Base-by-base conservation (phyloP, 37 sponge, comb jelly and placozoan species). In the Lycopodina hypogea region DNA sequence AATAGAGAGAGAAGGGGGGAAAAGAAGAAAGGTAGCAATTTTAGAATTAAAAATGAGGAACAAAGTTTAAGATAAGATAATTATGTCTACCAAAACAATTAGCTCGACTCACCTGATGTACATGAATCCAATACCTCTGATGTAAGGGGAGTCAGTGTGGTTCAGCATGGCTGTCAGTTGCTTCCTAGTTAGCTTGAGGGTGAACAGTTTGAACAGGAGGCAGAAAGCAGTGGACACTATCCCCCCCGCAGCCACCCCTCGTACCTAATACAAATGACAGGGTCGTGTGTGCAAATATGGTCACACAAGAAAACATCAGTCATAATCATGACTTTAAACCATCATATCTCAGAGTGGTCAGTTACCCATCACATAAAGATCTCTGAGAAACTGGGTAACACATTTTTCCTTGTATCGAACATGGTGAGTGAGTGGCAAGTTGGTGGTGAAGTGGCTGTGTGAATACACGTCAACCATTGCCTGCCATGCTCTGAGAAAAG, bases 201-300 rank as follows among this genome's bases (percentile, higher is more conserved):
- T 93, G 80, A 96, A 98, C 34, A 98, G 93, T 74, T 98, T 98
- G 84, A 80, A 98, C 32, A 98, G 92, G 38, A 98, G 85, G 64
- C 96, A 96, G 73, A 68, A 98, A 2, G 99, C 92, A 67, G 93
- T 89, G 48, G 96, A 96, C 37, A 98, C 96, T 35, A 98, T 93
- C 21, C 99, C 99, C 28, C 99, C 99, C 32, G 99, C 94, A 34
- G 94, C 94, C 34, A 98, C 99, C 26, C 99, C 99, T 26, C 99
- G 85, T 21, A 98, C 99, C 99, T 98, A 80, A 8, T 71, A 68
- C 36, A 21, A 78, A 40, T 18, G 58, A 76, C 11, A 75, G 18
- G 58, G 8, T 18, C 4, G 68, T 21, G 48, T 45, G 48, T 45
- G 48, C 48, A 45, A 45, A 48, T 11, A 24, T 41, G n/a, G 3